phyloP scores from a whole-genome alignment of 2,797 vertebrate genomes.

The Hozukius guyotensis region DNA sequence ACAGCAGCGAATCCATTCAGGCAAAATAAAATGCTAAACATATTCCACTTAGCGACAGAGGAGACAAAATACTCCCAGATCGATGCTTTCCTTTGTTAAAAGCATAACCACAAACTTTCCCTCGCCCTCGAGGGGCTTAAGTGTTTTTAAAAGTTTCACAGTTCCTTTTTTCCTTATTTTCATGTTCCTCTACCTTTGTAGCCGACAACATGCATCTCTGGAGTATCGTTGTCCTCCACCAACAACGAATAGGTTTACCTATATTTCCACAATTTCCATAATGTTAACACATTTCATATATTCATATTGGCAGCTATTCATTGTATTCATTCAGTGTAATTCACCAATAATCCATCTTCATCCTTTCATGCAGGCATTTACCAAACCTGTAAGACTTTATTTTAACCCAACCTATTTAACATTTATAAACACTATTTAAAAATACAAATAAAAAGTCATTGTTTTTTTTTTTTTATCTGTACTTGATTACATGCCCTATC shows the following conservation, averaged over 20 bases:
- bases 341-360: not conserved
- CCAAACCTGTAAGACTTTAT: not conserved
- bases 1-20: conserved; percentile 41
- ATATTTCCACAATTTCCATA: not conserved
- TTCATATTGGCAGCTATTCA: not conserved
- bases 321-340: not conserved
- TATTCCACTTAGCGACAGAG: conserved; percentile 18
- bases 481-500: too few relatives aligned
- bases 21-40: conserved; percentile 52
- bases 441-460: too few relatives aligned
- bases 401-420: not conserved
- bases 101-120: conserved; percentile 55
- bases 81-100: conserved; percentile 50
- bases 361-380: not conserved
- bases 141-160: conserved; percentile 48
- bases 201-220: conserved; percentile 35
- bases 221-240: conserved; percentile 24
- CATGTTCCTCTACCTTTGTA: conserved; percentile 32
- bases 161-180: not conserved
- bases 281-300: not conserved
- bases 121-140: conserved; percentile 35
- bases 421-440: not conserved
- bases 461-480: too few relatives aligned
- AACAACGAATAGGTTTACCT: conserved; percentile 8
- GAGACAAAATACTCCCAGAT: conserved; percentile 55